phyloP scores from a whole-genome alignment of 2,113 vertebrate genomes.

The Malaclemys terrapin region DNA sequence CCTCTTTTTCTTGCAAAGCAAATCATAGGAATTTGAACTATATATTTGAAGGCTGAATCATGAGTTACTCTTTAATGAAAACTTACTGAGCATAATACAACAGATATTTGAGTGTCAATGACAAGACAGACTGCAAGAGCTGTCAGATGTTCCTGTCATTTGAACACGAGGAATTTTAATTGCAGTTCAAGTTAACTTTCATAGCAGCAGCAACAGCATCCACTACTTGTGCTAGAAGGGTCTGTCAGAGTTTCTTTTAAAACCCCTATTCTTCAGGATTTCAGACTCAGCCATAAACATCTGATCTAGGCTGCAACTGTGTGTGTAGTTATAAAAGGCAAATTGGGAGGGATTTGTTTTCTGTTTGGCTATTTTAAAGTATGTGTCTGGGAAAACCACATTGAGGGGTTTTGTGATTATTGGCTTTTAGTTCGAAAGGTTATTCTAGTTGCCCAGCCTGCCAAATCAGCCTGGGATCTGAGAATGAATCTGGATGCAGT shows the following conservation, averaged over 20 bases:
- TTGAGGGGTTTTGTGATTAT: background rate
- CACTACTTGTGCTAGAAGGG: background rate
- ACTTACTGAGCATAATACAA: slow-evolving; percentile 21
- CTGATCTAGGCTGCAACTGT: slow-evolving; percentile 34
- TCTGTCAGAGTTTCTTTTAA: background rate
- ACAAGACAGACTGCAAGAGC: slow-evolving; percentile 1
- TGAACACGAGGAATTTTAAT: slow-evolving; percentile 22
- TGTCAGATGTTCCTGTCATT: background rate
- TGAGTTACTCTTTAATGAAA: background rate
- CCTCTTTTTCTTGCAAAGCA: background rate
- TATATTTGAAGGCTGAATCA: fast-evolving
- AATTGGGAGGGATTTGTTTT: background rate
- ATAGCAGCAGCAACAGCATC: background rate
- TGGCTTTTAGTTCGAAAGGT: background rate
- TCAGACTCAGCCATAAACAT: slow-evolving; percentile 27
- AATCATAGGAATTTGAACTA: background rate
- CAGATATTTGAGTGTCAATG: background rate
- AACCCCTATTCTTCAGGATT: background rate
- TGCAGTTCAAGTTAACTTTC: slow-evolving; percentile 44
- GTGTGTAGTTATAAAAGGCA: background rate
- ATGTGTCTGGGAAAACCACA: background rate
- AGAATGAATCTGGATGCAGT: background rate
- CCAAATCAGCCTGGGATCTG: background rate
- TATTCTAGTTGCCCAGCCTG: background rate
- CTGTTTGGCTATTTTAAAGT: background rate